A percentile compares a stretch with the other conserved stretches of the same genome.
Conservation (phyloP, 1,140 invertebrate species). For the Drosophila subpulchrella region DNA sequence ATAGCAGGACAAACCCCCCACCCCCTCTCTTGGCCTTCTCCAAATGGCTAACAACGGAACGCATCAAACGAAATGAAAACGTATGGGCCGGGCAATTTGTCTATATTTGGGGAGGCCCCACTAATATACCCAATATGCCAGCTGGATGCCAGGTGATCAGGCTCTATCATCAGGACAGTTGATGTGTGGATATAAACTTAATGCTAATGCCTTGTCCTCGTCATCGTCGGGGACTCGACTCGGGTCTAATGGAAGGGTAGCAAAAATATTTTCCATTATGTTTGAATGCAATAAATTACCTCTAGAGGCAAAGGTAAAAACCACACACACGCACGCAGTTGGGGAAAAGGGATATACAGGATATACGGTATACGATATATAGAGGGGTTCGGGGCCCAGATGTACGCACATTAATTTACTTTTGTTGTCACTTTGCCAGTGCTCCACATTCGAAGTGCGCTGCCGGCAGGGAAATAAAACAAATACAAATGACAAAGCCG, state of each 20-base stretch:
- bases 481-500: slow-evolving; percentile 78
- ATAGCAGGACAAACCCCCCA: slow-evolving; percentile 39
- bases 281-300: slow-evolving; percentile 84
- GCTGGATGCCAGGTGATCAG: slow-evolving; percentile 63
- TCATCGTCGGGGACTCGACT: slow-evolving; percentile 15
- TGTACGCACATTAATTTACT: slow-evolving; percentile 83
- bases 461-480: slow-evolving; percentile 78
- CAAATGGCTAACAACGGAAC: slow-evolving; percentile 30
- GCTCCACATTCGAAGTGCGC: slow-evolving; percentile 78
- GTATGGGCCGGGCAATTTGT: slow-evolving; percentile 72
- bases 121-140: slow-evolving; percentile 50
- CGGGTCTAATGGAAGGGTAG: slow-evolving; percentile 63
- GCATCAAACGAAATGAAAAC: slow-evolving; percentile 74
- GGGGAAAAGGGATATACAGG: not conserved
- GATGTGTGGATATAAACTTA: slow-evolving; percentile 78
- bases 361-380: slow-evolving; percentile 6
- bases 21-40: too few relatives aligned
- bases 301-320: slow-evolving; percentile 76
- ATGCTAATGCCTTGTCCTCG: slow-evolving; percentile 73
- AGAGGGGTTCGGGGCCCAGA: slow-evolving; percentile 33
- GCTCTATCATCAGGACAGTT: slow-evolving; percentile 54
- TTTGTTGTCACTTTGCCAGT: slow-evolving; percentile 83
- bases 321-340: slow-evolving; percentile 44
- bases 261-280: slow-evolving; percentile 82
- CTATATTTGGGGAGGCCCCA: slow-evolving; percentile 63